Percentiles rank a stretch among this genome's conserved stretches.
These are phyloP conservation scores for Setipinna tenuifilis DNA, from an alignment of 2,797 vertebrate species.

Conservation along the genomic window DNA sequence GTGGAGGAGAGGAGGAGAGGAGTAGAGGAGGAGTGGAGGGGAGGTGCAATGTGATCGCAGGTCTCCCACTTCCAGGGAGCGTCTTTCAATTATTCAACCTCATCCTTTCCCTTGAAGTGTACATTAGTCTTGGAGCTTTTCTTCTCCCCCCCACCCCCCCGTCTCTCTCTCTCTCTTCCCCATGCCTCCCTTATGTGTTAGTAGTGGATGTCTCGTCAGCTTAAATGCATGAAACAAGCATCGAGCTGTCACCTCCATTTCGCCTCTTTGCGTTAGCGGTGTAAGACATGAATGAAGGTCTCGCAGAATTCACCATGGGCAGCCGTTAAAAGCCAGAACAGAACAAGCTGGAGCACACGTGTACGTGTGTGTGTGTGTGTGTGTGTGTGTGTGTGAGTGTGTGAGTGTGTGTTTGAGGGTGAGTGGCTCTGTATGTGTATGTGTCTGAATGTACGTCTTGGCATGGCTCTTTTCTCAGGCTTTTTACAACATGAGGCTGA, in stretches of 20 bases:
- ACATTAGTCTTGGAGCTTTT: slow-evolving; percentile 68
- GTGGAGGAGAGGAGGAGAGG: slow-evolving; percentile 45
- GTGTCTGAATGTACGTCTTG: too few species aligned
- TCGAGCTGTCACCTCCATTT: slow-evolving; percentile 69
- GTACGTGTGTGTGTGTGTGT: not conserved
- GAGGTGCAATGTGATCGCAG: slow-evolving; percentile 68
- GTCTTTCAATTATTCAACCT: slow-evolving; percentile 75
- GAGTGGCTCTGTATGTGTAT: too few species aligned
- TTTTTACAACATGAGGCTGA: not conserved
- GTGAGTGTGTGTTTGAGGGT: too few species aligned
- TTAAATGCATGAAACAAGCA: slow-evolving; percentile 48
- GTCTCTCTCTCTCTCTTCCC: not conserved
- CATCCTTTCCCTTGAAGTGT: slow-evolving; percentile 70
- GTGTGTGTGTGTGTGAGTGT: not conserved
- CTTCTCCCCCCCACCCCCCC: not conserved
- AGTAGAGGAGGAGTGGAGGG: slow-evolving; percentile 67
- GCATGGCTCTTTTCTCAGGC: not conserved
- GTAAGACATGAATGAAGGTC: slow-evolving; percentile 36
- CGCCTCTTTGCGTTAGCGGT: slow-evolving; percentile 58
- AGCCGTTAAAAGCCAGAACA: slow-evolving; percentile 16
- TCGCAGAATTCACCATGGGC: not conserved
- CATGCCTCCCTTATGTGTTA: slow-evolving; percentile 56
- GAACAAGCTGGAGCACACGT: not conserved
- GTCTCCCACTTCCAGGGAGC: slow-evolving; percentile 58
- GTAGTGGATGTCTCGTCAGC: slow-evolving; percentile 67